Evolutionary conservation across 2,113 vertebrate genomes (phyloP).

Genomic region (Gallinago jamesoni): DNA sequence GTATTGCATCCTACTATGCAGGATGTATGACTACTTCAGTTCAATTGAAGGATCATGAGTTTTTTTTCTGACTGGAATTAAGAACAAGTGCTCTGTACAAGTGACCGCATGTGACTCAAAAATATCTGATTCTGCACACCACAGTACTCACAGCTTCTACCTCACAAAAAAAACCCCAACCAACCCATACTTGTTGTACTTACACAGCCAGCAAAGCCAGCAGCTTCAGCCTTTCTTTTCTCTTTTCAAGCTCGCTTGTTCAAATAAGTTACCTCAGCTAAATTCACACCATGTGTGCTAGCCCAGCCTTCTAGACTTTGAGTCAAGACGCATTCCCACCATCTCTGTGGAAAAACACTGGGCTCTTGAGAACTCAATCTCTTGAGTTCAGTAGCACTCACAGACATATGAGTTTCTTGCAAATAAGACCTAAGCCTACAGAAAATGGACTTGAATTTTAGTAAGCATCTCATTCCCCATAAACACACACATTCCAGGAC

Average conservation of each 20-base stretch:
- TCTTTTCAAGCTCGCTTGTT: background rate
- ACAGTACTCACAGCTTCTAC: background rate
- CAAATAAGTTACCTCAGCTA: background rate
- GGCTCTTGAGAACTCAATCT: background rate
- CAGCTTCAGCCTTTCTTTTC: background rate
- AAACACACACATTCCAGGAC: background rate
- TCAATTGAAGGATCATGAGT: background rate
- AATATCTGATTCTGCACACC: background rate
- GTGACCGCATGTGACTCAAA: fast-evolving
- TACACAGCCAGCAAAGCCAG: background rate
- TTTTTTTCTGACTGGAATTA: background rate
- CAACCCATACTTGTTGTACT: background rate
- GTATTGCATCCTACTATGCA: background rate
- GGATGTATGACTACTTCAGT: background rate
- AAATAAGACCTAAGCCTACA: background rate
- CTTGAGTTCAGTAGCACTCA: background rate
- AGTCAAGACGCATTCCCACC: background rate
- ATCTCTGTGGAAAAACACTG: background rate
- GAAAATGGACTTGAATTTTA: background rate
- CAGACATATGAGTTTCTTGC: fast-evolving
- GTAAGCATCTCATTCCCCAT: background rate
- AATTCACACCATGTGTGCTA: background rate
- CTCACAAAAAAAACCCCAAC: background rate
- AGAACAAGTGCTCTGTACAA: background rate
- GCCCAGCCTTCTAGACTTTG: background rate